Evolutionary conservation across 2,888 invertebrate genomes (phyloP).

Genomic region (Zygothrica quintamaculata): DNA sequence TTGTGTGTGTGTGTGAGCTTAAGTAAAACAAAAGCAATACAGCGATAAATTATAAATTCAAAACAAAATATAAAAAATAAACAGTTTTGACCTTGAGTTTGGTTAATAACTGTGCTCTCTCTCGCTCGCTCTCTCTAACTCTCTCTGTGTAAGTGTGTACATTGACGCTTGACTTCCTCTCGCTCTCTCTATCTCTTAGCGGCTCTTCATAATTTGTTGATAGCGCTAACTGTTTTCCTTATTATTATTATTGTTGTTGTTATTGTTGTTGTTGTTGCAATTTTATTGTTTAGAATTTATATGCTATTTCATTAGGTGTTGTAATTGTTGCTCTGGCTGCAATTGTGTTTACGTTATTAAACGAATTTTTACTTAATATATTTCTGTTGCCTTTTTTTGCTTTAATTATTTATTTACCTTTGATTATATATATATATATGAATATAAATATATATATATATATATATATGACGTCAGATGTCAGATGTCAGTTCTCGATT

Average conservation of each 20-base stretch:
- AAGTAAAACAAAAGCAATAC: slow-evolving; percentile 74
- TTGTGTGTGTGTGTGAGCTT: slow-evolving; percentile 29
- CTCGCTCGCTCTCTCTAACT: slow-evolving; percentile 14
- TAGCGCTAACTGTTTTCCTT: slow-evolving; percentile 58
- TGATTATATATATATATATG: slow-evolving; percentile 20
- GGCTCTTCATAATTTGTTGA: slow-evolving; percentile 53
- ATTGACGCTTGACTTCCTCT: no score
- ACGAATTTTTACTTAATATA: slow-evolving; percentile 15
- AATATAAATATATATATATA: slow-evolving; percentile 10
- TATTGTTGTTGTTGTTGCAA: slow-evolving; percentile 17
- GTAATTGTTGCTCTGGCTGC: slow-evolving; percentile 49
- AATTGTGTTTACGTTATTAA: slow-evolving; percentile 35
- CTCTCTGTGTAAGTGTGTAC: slow-evolving; percentile 7
- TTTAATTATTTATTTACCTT: slow-evolving; percentile 10
- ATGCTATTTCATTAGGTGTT: slow-evolving; percentile 64
- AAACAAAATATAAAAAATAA: slow-evolving; percentile 84
- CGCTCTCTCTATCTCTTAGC: slow-evolving; percentile 18
- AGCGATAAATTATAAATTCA: slow-evolving; percentile 81
- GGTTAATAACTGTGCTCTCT: slow-evolving; percentile 75
- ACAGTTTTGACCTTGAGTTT: slow-evolving; percentile 84
- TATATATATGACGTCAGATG: slow-evolving; percentile 41
- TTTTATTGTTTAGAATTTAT: slow-evolving; percentile 63
- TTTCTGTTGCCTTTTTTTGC: slow-evolving; percentile 12
- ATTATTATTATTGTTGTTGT: slow-evolving; percentile 6
- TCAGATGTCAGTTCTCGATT: no score